A percentile compares a stretch with the other conserved stretches of the same genome.
phyloP scores from a whole-genome alignment of 1,140 invertebrate genomes.

The Conopomorpha cramerella region DNA sequence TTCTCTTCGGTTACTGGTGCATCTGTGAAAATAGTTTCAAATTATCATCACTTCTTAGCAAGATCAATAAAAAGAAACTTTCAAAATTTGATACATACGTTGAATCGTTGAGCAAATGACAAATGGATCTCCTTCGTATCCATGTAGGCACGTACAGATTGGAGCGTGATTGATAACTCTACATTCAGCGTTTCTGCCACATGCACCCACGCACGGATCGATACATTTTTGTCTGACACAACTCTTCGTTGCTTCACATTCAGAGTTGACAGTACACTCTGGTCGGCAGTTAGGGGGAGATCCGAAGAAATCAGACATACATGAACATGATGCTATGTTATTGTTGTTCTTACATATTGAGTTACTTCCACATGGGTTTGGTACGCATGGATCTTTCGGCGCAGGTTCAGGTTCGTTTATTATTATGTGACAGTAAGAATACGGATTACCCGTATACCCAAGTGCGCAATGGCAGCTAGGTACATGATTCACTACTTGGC shows the following conservation, averaged over 20 bases:
- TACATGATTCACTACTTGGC: conserved; percentile 71
- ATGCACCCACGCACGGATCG: conserved; percentile 70
- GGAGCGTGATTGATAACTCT: conserved; percentile 77
- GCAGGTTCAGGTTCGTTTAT: conserved; percentile 51
- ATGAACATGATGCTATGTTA: conserved; percentile 64
- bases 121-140: conserved; percentile 70
- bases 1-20: conserved; percentile 41
- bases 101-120: conserved; percentile 53
- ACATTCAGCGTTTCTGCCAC: conserved; percentile 77
- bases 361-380: conserved; percentile 75
- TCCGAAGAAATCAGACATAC: conserved; percentile 65
- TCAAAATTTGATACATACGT: too few relatives aligned
- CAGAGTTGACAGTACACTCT: conserved; percentile 79
- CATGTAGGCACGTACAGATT: conserved; percentile 66
- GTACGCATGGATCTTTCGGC: conserved; percentile 64
- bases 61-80: too few relatives aligned
- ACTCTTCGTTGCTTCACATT: conserved; percentile 82
- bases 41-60: too few relatives aligned
- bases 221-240: conserved; percentile 72
- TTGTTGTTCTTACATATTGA: conserved; percentile 70
- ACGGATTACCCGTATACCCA: conserved; percentile 75
- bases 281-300: conserved; percentile 69
- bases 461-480: conserved; percentile 70
- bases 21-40: conserved; percentile 18
- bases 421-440: conserved; percentile 63